phyloP scores from a whole-genome alignment of 2,888 invertebrate species.

The Macrosiphum euphorbiae region DNA sequence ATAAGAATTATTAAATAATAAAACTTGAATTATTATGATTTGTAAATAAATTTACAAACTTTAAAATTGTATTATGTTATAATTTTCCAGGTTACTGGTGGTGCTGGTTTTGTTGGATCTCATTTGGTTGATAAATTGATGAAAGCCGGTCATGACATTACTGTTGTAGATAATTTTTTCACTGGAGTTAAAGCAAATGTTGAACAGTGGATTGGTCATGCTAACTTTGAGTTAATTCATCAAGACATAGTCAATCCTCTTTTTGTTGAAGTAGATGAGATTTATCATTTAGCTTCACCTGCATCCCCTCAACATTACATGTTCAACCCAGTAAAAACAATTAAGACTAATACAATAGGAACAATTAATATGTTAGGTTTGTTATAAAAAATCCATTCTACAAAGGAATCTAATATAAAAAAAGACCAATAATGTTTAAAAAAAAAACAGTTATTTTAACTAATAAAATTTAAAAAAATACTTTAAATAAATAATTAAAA shows the following conservation, averaged over 20 bases:
- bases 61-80: neutral
- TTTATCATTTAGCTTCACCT: conserved; percentile 98
- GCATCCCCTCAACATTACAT: conserved; percentile 99
- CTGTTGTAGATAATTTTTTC: conserved; percentile 98
- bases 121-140: conserved; percentile 96
- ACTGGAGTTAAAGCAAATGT: conserved; percentile 97
- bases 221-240: conserved; percentile 98
- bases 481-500: neutral
- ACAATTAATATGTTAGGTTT: conserved; percentile 92
- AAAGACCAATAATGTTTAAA: neutral
- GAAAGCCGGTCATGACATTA: conserved; percentile 95
- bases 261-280: conserved; percentile 97
- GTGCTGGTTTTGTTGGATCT: conserved; percentile 99
- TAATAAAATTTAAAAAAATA: neutral
- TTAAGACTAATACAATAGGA: conserved; percentile 98
- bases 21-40: neutral
- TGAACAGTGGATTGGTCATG: conserved; percentile 99
- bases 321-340: conserved; percentile 99
- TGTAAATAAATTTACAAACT: neutral
- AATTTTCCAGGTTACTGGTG: conserved; percentile 84
- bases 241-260: conserved; percentile 99
- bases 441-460: neutral
- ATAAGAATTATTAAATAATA: neutral
- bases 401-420: neutral
- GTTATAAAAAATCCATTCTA: conserved; percentile 66